Evolutionary conservation across 2,888 invertebrate species (phyloP).

Genomic region (Drosophila stalkeri): DNA sequence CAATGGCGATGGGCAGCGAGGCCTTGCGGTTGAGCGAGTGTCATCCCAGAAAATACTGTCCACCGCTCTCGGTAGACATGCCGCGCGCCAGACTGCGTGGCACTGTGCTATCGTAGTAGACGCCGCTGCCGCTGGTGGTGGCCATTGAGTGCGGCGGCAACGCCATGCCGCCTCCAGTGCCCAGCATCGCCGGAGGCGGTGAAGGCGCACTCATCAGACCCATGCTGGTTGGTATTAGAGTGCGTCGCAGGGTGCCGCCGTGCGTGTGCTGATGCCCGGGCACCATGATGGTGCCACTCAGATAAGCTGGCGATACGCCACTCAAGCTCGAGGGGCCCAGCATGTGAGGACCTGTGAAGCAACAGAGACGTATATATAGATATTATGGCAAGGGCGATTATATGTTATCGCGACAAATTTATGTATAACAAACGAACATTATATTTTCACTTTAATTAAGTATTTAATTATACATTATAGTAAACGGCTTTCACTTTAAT

Average conservation of each 20-base stretch:
- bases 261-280: slow-evolving; percentile 82
- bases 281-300: slow-evolving; percentile 82
- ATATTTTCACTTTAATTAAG: slow-evolving; percentile 9
- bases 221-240: slow-evolving; percentile 83
- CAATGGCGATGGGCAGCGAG: slow-evolving; percentile 80
- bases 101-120: slow-evolving; percentile 83
- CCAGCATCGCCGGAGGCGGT: slow-evolving; percentile 63
- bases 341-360: slow-evolving; percentile 75
- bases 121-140: slow-evolving; percentile 64
- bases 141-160: slow-evolving; percentile 65
- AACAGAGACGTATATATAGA: not conserved
- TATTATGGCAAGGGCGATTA: not conserved
- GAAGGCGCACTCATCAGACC: slow-evolving; percentile 74
- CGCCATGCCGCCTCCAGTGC: slow-evolving; percentile 31
- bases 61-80: slow-evolving; percentile 75
- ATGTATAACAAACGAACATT: not conserved
- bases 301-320: slow-evolving; percentile 80
- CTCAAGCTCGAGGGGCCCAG: slow-evolving; percentile 75
- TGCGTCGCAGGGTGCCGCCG: slow-evolving; percentile 82
- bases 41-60: slow-evolving; percentile 85
- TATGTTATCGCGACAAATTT: not conserved
- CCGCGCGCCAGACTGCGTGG: slow-evolving; percentile 81
- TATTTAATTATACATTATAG: slow-evolving; percentile 1
- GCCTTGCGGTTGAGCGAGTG: slow-evolving; percentile 83
- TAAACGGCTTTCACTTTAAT: not conserved